These are phyloP conservation scores for Muschampia plurimacula DNA, from an alignment of 2,888 invertebrate genomes.

Conservation along the genomic window DNA sequence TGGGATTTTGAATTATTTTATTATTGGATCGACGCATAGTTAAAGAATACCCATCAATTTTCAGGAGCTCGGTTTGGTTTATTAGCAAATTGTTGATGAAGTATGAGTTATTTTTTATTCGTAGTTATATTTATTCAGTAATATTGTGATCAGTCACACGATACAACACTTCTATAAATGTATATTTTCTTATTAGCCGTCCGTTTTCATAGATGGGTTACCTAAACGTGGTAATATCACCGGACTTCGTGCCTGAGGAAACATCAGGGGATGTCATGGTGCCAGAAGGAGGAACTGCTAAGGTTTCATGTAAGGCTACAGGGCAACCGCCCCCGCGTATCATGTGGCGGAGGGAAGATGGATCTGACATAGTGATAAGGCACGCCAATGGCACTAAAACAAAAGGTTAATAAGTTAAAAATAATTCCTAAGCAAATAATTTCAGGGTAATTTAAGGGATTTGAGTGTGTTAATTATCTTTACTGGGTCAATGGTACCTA, in stretches of 20 bases:
- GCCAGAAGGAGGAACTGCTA: slow-evolving; percentile 91
- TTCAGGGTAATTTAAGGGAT: neutral
- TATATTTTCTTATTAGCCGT: neutral
- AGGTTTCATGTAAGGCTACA: slow-evolving; percentile 89
- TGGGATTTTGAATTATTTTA: too few relatives aligned
- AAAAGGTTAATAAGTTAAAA: slow-evolving; percentile 76
- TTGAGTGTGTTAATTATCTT: too few relatives aligned
- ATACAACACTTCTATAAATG: neutral
- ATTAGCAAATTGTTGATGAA: neutral
- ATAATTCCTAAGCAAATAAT: neutral
- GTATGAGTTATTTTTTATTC: neutral
- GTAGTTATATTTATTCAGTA: too few relatives aligned
- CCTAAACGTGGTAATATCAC: slow-evolving; percentile 95
- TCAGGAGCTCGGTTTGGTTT: too few relatives aligned
- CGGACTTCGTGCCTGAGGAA: slow-evolving; percentile 95
- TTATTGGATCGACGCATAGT: too few relatives aligned
- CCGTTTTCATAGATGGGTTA: slow-evolving; percentile 89
- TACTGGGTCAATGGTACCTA: too few relatives aligned
- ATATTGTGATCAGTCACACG: too few relatives aligned
- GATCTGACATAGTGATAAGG: slow-evolving; percentile 91
- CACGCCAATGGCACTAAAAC: slow-evolving; percentile 88
- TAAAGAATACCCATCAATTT: too few relatives aligned
- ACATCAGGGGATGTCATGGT: slow-evolving; percentile 96
- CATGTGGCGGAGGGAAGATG: slow-evolving; percentile 94
- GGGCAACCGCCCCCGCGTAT: slow-evolving; percentile 93